phyloP scores from a whole-genome alignment of 2,888 invertebrate species.

The Noctua pronuba region DNA sequence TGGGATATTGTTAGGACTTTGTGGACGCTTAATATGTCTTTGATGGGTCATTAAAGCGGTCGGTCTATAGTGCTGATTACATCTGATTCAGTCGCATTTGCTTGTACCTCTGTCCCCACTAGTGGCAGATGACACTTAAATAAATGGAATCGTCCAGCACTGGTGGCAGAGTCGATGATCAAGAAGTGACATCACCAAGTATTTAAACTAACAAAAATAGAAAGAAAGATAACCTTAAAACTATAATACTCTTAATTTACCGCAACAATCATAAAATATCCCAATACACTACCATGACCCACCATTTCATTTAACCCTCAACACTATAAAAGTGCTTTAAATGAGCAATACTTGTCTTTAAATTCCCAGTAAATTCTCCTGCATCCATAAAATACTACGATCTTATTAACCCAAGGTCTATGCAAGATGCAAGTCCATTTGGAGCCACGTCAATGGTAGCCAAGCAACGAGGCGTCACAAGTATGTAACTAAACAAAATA shows the following conservation, averaged over 20 bases:
- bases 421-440: conserved; percentile 45
- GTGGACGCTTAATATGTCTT: too few relatives aligned
- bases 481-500: conserved; percentile 66
- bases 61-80: too few relatives aligned
- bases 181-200: too few relatives aligned
- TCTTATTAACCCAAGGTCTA: conserved; percentile 48
- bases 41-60: too few relatives aligned
- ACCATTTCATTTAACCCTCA: conserved; percentile 21
- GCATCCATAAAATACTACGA: conserved; percentile 32
- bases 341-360: conserved; percentile 5
- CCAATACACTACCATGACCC: background rate
- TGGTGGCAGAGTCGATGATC: too few relatives aligned
- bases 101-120: too few relatives aligned
- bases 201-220: too few relatives aligned
- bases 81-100: too few relatives aligned
- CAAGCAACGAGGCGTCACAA: conserved; percentile 58
- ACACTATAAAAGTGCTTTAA: conserved; percentile 2
- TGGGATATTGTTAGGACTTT: too few relatives aligned
- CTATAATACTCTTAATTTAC: background rate
- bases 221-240: too few relatives aligned
- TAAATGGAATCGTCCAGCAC: too few relatives aligned
- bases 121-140: too few relatives aligned
- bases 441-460: conserved; percentile 47
- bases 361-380: background rate
- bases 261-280: background rate